Conservation (phyloP, 2,113 vertebrate genomes). For the Protobothrops mucrosquamatus region DNA sequence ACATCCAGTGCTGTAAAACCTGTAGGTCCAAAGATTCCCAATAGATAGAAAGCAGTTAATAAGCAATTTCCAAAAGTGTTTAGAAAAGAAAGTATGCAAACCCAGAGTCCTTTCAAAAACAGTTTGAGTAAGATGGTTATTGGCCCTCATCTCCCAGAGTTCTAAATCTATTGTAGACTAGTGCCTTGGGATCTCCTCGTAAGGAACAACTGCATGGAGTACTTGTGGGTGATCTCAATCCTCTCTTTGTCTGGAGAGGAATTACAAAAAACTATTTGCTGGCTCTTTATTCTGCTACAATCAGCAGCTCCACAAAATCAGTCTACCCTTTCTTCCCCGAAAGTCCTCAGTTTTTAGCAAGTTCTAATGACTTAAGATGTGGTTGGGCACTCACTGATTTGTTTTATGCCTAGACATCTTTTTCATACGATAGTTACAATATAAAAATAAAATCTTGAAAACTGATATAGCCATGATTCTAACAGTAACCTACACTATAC, state of each 20-base stretch:
- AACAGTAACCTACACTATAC: not conserved
- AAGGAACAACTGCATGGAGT: not conserved
- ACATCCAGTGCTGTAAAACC: not conserved
- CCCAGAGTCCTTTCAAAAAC: not conserved
- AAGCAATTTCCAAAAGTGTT: not conserved
- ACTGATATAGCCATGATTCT: not conserved
- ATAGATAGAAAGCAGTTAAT: not conserved
- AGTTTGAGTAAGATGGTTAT: not conserved
- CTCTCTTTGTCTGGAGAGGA: not conserved
- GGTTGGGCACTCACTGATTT: not conserved
- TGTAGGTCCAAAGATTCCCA: not conserved
- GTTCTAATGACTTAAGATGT: not conserved
- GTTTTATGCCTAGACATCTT: not conserved
- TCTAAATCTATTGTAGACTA: not conserved
- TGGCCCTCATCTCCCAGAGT: not conserved
- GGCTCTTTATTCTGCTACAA: not conserved
- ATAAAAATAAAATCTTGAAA: not conserved
- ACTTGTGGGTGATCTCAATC: not conserved
- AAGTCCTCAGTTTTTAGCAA: not conserved
- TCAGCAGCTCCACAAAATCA: not conserved
- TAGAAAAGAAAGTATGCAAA: not conserved
- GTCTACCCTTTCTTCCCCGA: not conserved
- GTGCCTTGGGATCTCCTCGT: not conserved
- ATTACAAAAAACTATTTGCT: not conserved
- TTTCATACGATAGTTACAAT: not conserved